phyloP scores from a whole-genome alignment of 2,113 vertebrate genomes.

The Monopterus albus region DNA sequence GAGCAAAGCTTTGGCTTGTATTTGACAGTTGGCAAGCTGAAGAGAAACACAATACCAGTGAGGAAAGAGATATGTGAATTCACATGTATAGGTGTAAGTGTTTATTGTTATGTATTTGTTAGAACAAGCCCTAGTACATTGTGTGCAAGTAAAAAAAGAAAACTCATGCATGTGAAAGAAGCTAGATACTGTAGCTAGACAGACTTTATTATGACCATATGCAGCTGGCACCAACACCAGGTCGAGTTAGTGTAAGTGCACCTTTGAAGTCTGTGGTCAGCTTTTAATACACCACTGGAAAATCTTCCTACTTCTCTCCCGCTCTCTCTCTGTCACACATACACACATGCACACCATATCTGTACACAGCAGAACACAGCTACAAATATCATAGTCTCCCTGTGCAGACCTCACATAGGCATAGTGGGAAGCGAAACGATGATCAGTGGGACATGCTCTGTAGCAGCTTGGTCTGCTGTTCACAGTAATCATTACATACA shows the following conservation, averaged over 20 bases:
- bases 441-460: conserved; percentile 42
- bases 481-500: conserved; percentile 51
- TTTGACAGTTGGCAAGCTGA: conserved; percentile 60
- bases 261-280: conserved; percentile 74
- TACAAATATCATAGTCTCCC: conserved; percentile 42
- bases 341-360: not conserved
- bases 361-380: too few relatives aligned
- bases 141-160: conserved; percentile 6
- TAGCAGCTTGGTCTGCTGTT: conserved; percentile 37
- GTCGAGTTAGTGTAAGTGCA: conserved; percentile 54
- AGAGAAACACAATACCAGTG: conserved; percentile 55
- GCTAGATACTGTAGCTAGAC: conserved; percentile 25
- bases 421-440: conserved; percentile 20
- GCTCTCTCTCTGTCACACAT: conserved; percentile 1
- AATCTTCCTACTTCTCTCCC: conserved; percentile 42
- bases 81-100: conserved; percentile 14
- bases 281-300: conserved; percentile 58
- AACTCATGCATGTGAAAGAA: conserved; percentile 7
- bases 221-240: conserved; percentile 33
- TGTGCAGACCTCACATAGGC: conserved; percentile 20
- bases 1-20: conserved; percentile 40
- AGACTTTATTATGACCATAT: conserved; percentile 61
- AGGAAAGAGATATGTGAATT: conserved; percentile 25
- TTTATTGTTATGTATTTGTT: conserved; percentile 8
- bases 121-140: conserved; percentile 2